Evolutionary conservation across 2,888 invertebrate genomes (phyloP).

Genomic region (Drosophila incognita): DNA sequence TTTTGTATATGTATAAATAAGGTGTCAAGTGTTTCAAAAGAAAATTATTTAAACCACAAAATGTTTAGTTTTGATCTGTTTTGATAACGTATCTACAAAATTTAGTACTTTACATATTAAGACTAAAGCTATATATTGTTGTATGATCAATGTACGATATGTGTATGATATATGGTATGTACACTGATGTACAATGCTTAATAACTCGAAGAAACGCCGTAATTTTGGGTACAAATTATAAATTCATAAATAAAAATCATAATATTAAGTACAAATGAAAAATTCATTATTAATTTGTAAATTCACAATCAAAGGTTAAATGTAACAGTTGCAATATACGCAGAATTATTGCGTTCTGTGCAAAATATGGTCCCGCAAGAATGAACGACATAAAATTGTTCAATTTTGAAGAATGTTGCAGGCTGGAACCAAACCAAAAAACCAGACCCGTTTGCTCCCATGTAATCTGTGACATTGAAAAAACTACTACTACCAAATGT

Average conservation of each 20-base stretch:
- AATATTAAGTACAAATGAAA: background rate
- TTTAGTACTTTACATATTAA: background rate
- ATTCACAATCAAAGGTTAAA: background rate
- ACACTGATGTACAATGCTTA: too few relatives aligned
- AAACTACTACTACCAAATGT: background rate
- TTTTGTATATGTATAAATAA: background rate
- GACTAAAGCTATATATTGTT: background rate
- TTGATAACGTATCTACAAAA: background rate
- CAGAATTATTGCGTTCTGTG: background rate
- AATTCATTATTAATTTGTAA: background rate
- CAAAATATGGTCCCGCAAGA: background rate
- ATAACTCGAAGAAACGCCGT: background rate
- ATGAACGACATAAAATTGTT: background rate
- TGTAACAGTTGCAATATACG: background rate
- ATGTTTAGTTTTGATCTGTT: background rate
- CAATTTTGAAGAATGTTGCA: background rate
- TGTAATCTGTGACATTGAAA: background rate
- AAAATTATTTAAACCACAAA: background rate
- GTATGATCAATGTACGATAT: too few relatives aligned
- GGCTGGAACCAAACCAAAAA: background rate
- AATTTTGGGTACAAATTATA: background rate
- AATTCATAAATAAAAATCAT: background rate
- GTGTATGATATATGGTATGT: too few relatives aligned
- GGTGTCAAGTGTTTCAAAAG: background rate
- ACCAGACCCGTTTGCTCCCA: background rate